Evolutionary conservation across 2,888 invertebrate genomes (phyloP).

Genomic region (Bembecia ichneumoniformis): DNA sequence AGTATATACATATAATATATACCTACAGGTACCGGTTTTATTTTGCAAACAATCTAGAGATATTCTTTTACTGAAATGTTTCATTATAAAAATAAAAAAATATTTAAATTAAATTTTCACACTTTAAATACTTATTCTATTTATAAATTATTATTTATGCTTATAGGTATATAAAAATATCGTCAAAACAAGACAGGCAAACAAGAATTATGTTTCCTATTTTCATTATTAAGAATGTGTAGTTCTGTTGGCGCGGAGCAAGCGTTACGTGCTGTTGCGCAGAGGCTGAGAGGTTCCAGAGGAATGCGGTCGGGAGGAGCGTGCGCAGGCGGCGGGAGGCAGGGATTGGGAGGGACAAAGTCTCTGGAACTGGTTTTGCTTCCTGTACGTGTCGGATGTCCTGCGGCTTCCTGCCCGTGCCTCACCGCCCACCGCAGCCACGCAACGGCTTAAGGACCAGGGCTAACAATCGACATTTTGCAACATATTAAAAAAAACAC

Average conservation of each 20-base stretch:
- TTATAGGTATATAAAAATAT: not conserved
- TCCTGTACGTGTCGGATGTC: constrained; percentile 71
- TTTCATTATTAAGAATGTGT: not conserved
- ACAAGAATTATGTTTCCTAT: constrained; percentile 3
- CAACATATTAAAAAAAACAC: constrained; percentile 1
- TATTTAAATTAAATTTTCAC: too few species aligned
- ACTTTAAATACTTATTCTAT: not conserved
- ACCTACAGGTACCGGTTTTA: too few species aligned
- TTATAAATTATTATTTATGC: not conserved
- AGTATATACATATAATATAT: too few species aligned
- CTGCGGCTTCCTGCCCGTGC: constrained; percentile 70
- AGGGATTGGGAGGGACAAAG: constrained; percentile 63
- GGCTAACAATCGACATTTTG: not conserved
- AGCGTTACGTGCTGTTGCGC: constrained; percentile 41
- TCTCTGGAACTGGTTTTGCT: constrained; percentile 67
- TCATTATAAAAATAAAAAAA: too few species aligned
- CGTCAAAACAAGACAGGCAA: not conserved
- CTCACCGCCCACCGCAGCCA: constrained; percentile 30
- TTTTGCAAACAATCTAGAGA: too few species aligned
- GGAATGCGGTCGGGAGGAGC: constrained; percentile 53
- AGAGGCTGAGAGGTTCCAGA: constrained; percentile 46
- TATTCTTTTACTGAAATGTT: too few species aligned
- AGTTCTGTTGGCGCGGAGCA: too few species aligned
- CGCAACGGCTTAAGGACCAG: constrained; percentile 31
- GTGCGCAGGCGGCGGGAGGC: constrained; percentile 24